Evolutionary conservation across 2,113 vertebrate genomes (phyloP).

Genomic region (Probosciger aterrimus): DNA sequence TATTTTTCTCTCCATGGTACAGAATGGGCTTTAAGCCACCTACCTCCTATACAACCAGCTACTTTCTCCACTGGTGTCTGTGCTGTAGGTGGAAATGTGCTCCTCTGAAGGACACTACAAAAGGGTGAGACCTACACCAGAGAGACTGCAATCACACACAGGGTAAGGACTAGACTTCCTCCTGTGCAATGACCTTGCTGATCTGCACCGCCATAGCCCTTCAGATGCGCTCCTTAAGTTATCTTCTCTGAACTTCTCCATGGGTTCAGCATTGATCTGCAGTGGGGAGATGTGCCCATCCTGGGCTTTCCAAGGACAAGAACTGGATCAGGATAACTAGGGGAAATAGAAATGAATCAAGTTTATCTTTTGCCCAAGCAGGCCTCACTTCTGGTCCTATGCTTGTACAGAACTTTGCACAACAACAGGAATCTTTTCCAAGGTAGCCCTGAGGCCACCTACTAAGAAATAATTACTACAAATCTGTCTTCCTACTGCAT

Average conservation of each 20-base stretch:
- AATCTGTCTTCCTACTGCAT: neutral
- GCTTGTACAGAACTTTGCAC: neutral
- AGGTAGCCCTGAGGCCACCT: neutral
- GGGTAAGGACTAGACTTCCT: neutral
- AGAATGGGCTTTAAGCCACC: neutral
- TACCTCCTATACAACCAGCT: neutral
- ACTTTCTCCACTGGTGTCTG: fast-evolving
- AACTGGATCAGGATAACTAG: neutral
- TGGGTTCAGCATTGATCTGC: neutral
- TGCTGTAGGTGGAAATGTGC: neutral
- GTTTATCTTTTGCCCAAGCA: neutral
- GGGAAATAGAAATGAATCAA: neutral
- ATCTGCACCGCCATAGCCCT: neutral
- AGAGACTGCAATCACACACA: too few relatives aligned
- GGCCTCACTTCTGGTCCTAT: neutral
- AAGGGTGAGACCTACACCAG: neutral
- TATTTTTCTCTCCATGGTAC: neutral
- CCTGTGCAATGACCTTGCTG: neutral
- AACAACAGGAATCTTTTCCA: neutral
- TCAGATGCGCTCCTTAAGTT: neutral
- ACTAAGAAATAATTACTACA: neutral
- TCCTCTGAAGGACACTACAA: neutral
- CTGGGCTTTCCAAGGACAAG: neutral
- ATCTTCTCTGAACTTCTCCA: neutral
- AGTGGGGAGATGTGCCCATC: neutral